phyloP scores from a whole-genome alignment of 1,140 invertebrate species.

The Vanessa tameamea region DNA sequence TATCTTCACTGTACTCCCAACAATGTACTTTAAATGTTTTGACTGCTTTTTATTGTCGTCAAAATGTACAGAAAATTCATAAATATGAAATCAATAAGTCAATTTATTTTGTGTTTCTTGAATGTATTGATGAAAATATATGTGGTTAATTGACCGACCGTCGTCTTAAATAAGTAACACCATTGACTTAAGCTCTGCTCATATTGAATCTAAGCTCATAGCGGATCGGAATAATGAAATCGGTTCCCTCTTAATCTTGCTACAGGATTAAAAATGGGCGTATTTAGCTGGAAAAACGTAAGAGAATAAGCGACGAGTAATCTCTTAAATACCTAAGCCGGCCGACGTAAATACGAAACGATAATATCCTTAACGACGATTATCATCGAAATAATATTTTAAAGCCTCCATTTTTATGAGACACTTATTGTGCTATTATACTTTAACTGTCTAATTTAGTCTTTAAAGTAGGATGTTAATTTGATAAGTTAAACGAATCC shows the following conservation, averaged over 20 bases:
- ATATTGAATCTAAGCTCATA: conserved; percentile 57
- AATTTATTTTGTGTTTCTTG: conserved; percentile 3
- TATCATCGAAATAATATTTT: conserved; percentile 41
- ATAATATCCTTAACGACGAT: conserved; percentile 48
- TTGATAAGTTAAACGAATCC: neutral
- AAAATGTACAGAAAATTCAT: too few relatives aligned
- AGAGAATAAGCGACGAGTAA: conserved; percentile 49
- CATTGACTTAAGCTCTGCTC: conserved; percentile 52
- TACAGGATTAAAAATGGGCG: conserved; percentile 51
- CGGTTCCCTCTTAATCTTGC: conserved; percentile 60
- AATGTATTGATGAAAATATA: conserved; percentile 48
- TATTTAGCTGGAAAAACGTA: conserved; percentile 61
- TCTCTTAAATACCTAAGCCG: conserved; percentile 43
- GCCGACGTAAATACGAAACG: conserved; percentile 38
- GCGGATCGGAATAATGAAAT: conserved; percentile 55
- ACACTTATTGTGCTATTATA: conserved; percentile 20
- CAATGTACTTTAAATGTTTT: neutral
- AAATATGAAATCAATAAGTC: neutral
- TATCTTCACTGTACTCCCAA: neutral
- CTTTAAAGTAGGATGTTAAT: neutral
- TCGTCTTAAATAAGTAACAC: conserved; percentile 52
- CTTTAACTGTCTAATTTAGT: conserved; percentile 13
- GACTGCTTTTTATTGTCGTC: too few relatives aligned
- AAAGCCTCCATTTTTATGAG: conserved; percentile 20
- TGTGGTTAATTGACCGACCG: conserved; percentile 52